These are phyloP conservation scores for Cyrtonyx montezumae DNA, from an alignment of 2,113 vertebrate species.

Conservation along the genomic window DNA sequence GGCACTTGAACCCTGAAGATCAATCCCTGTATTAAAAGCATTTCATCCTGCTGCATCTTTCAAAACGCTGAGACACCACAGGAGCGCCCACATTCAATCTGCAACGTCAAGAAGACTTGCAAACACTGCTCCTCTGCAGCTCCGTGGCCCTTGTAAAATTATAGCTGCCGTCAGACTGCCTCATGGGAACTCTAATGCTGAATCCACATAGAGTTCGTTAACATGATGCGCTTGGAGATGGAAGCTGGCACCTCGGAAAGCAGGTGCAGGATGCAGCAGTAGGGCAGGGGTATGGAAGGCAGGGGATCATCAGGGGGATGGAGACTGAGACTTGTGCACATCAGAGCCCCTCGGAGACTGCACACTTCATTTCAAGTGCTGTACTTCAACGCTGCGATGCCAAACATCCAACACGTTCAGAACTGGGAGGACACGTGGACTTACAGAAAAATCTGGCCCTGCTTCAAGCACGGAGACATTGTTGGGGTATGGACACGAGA, in stretches of 20 bases:
- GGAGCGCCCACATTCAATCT: conserved; percentile 39
- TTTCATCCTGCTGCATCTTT: background rate
- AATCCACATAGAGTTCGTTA: background rate
- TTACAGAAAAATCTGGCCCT: background rate
- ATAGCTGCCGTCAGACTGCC: conserved; percentile 32
- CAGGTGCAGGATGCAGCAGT: background rate
- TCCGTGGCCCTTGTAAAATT: conserved; percentile 47
- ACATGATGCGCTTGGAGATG: background rate
- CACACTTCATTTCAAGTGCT: background rate
- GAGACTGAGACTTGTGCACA: conserved; percentile 34
- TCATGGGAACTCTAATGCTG: background rate
- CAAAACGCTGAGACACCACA: background rate
- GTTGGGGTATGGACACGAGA: background rate
- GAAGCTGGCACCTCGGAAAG: conserved; percentile 25
- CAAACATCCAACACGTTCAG: background rate
- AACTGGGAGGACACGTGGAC: background rate
- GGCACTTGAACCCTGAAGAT: background rate
- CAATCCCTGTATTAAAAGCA: background rate
- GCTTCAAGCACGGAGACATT: background rate
- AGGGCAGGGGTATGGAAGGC: background rate
- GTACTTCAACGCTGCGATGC: background rate
- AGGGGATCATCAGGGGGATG: background rate
- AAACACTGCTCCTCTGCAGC: background rate
- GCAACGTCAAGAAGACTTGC: background rate
- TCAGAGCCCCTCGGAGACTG: background rate